A percentile compares a stretch with the other conserved stretches of the same genome.
phyloP scores from a whole-genome alignment of 2,888 invertebrate species.

The Nomada lathburiana region DNA sequence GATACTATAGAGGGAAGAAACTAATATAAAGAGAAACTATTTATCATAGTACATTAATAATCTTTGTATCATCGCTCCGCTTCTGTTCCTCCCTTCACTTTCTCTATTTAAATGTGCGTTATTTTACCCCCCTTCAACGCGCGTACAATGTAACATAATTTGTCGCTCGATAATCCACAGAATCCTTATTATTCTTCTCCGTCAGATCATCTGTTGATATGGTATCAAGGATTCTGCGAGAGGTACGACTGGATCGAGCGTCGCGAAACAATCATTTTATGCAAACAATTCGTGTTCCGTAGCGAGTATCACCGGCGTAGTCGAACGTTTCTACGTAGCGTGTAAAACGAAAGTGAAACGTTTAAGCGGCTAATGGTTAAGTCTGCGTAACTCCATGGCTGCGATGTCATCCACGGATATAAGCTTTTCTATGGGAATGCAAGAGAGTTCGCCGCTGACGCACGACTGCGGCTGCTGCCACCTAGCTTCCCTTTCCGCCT shows the following conservation, averaged over 20 bases:
- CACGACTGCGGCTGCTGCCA: conserved; percentile 87
- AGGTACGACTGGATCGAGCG: conserved; percentile 3
- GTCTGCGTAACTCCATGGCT: conserved; percentile 82
- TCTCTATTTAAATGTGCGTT: conserved; percentile 9
- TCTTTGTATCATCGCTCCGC: neutral
- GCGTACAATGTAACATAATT: neutral
- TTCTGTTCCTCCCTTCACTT: neutral
- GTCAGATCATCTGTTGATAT: conserved; percentile 1
- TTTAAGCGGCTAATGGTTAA: conserved; percentile 79
- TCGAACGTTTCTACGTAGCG: conserved; percentile 67
- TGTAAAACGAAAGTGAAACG: conserved; percentile 64
- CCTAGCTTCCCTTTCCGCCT: conserved; percentile 87
- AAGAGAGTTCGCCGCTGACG: conserved; percentile 92
- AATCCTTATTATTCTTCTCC: neutral
- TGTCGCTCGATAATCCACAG: neutral
- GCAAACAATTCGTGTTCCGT: conserved; percentile 41
- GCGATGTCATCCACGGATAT: conserved; percentile 85
- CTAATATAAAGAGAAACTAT: neutral
- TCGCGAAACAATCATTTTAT: conserved; percentile 1
- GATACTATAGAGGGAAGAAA: neutral
- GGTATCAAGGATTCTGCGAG: conserved; percentile 14
- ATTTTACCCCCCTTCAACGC: neutral
- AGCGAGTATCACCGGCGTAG: conserved; percentile 59
- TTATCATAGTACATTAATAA: neutral
- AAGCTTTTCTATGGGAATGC: conserved; percentile 93